Evolutionary conservation across 2,797 vertebrate species (phyloP).

Genomic region (Galaxias olidus): DNA sequence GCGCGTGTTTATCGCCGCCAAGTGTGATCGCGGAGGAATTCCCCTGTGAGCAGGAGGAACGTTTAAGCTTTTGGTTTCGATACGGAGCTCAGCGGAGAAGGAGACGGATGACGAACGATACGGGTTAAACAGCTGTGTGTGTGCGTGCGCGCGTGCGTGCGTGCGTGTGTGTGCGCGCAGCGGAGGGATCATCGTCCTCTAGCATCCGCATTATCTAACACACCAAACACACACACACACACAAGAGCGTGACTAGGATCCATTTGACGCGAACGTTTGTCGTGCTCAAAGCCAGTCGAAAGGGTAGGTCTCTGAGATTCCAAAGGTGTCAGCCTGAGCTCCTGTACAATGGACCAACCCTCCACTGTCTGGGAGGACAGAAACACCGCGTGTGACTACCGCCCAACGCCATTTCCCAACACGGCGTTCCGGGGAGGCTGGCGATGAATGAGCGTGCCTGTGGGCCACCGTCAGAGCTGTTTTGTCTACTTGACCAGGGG

Average conservation of each 20-base stretch:
- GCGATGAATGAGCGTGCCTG: slow-evolving; percentile 7
- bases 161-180: neutral
- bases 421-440: neutral
- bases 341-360: neutral
- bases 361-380: neutral
- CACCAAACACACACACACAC: slow-evolving; percentile 12
- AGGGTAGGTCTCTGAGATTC: neutral
- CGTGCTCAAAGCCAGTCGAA: neutral
- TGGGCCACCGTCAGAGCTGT: neutral
- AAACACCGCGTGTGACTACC: neutral
- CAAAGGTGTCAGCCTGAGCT: neutral
- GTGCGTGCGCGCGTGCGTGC: too few relatives aligned
- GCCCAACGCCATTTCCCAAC: slow-evolving; percentile 1
- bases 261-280: neutral
- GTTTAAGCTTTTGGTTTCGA: neutral
- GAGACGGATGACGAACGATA: slow-evolving; percentile 8
- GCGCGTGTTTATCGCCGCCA: slow-evolving; percentile 7
- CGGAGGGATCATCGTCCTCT: too few relatives aligned
- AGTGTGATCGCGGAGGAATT: slow-evolving; percentile 29
- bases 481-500: slow-evolving; percentile 17
- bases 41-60: slow-evolving; percentile 11
- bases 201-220: too few relatives aligned
- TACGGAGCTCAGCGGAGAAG: neutral
- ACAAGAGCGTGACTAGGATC: neutral
- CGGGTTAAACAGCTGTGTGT: neutral